A percentile compares a stretch with the other conserved stretches of the same genome.
Conservation (phyloP, 92 coral and sea anemone genomes). For the Porites divaricata region DNA sequence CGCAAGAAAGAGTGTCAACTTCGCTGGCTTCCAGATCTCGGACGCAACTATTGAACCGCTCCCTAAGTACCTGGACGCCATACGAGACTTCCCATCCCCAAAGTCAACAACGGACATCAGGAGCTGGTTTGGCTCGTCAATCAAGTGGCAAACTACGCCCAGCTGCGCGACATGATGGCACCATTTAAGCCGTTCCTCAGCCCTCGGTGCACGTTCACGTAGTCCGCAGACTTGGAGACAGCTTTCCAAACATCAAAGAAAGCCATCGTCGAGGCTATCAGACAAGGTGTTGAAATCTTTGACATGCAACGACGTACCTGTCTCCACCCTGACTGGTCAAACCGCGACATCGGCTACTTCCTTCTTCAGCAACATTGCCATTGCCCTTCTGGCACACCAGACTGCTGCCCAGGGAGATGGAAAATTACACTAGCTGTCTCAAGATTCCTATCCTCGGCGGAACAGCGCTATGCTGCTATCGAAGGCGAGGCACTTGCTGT, state of each 20-base stretch:
- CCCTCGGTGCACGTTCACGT: slow-evolving; percentile 11
- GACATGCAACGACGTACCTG: slow-evolving; percentile 66
- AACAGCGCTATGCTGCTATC: slow-evolving; percentile 70
- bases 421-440: slow-evolving; percentile 70
- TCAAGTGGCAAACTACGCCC: slow-evolving; percentile 57
- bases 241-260: slow-evolving; percentile 48
- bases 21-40: slow-evolving; percentile 54
- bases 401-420: slow-evolving; percentile 78
- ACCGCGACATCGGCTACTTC: slow-evolving; percentile 71
- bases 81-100: slow-evolving; percentile 56
- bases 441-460: slow-evolving; percentile 64
- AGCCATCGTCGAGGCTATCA: slow-evolving; percentile 50
- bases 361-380: slow-evolving; percentile 68
- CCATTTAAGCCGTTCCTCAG: slow-evolving; percentile 29
- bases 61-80: slow-evolving; percentile 59
- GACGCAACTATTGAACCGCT: slow-evolving; percentile 56
- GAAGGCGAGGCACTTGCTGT: slow-evolving; percentile 76
- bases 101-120: no score
- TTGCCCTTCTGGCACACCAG: slow-evolving; percentile 64
- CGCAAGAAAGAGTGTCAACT: slow-evolving; percentile 45
- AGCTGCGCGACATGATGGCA: slow-evolving; percentile 63
- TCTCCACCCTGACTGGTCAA: slow-evolving; percentile 74
- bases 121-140: no score
- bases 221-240: slow-evolving; percentile 43
- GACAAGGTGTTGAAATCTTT: slow-evolving; percentile 69